Evolutionary conservation across 2,113 vertebrate species (phyloP).

Genomic region (Pseudorectes ferrugineus): DNA sequence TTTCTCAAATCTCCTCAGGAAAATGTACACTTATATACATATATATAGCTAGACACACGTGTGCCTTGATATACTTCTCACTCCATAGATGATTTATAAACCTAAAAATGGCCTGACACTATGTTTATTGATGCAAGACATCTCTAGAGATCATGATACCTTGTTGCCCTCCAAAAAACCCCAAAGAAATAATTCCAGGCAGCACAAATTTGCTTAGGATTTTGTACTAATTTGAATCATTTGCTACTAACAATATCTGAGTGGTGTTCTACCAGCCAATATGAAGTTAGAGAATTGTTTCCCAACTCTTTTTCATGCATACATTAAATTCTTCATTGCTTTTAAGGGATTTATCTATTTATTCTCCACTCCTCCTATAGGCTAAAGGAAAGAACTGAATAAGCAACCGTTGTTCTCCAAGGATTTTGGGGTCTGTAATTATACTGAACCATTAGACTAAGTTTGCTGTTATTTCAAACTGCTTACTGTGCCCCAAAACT

Average conservation of each 20-base stretch:
- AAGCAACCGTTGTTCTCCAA: neutral
- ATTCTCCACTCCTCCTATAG: neutral
- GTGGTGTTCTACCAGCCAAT: neutral
- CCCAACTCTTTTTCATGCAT: neutral
- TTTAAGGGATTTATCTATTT: neutral
- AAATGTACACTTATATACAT: neutral
- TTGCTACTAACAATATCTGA: neutral
- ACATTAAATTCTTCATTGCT: neutral
- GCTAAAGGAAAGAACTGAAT: neutral
- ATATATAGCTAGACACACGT: rapidly evolving
- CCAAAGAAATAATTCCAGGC: neutral
- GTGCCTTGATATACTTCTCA: neutral
- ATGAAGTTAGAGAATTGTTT: neutral
- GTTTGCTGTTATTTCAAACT: neutral
- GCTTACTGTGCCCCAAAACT: neutral
- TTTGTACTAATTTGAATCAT: neutral
- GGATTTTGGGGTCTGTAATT: neutral
- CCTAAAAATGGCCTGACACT: neutral
- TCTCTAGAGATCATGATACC: neutral
- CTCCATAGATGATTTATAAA: neutral
- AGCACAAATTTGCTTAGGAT: neutral
- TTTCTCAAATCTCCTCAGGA: neutral
- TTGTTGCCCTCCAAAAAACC: neutral
- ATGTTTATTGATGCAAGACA: neutral
- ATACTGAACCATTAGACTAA: neutral